A percentile compares a stretch with the other conserved stretches of the same genome.
Conservation (phyloP, 2,888 invertebrate genomes). For the Argyresthia albistria region DNA sequence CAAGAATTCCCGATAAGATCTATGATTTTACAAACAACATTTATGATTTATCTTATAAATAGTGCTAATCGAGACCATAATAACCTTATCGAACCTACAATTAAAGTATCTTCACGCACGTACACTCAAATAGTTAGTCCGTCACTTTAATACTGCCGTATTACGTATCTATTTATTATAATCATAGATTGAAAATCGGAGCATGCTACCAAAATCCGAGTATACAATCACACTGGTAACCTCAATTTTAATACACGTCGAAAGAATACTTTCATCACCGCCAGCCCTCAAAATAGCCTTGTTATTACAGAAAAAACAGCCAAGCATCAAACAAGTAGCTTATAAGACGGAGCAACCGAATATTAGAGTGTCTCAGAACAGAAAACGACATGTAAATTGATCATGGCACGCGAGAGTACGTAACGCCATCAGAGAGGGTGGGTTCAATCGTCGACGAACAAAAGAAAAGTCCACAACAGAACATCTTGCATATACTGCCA, state of each 20-base stretch:
- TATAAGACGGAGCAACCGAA: slow-evolving; percentile 49
- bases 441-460: no score
- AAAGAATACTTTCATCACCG: slow-evolving; percentile 27
- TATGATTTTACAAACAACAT: no score
- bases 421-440: no score
- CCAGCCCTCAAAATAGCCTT: slow-evolving; percentile 16
- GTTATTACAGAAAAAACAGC: slow-evolving; percentile 34
- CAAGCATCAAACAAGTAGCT: slow-evolving; percentile 25
- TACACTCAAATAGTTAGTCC: neutral
- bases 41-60: no score
- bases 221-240: neutral
- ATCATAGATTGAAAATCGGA: no score
- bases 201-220: no score
- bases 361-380: slow-evolving; percentile 12
- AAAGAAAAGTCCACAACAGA: no score
- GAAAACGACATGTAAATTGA: slow-evolving; percentile 58
- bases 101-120: neutral
- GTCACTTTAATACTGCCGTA: neutral
- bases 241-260: neutral
- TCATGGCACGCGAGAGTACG: slow-evolving; percentile 43
- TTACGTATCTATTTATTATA: no score
- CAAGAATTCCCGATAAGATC: no score
- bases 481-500: no score
- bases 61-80: no score
- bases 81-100: no score